Conservation (phyloP, 2,113 vertebrate species). For the Oreotragus oreotragus region DNA sequence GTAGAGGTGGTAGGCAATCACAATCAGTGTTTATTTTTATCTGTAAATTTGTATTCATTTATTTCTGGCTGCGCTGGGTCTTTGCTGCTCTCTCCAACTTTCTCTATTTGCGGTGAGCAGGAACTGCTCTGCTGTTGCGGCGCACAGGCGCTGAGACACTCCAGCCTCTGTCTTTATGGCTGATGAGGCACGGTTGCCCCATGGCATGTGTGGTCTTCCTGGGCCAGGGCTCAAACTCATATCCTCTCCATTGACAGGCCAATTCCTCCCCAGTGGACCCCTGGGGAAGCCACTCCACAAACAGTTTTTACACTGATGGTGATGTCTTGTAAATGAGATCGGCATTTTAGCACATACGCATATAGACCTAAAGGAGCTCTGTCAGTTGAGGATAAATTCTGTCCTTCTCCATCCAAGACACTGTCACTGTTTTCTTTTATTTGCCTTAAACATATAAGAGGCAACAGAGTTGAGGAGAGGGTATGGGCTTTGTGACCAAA, state of each 20-base stretch:
- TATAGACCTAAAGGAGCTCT: not conserved
- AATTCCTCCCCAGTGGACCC: not conserved
- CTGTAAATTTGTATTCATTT: not conserved
- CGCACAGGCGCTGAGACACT: not conserved
- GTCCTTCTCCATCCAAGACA: not conserved
- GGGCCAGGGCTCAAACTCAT: not conserved
- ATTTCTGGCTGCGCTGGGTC: not conserved
- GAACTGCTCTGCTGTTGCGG: not conserved
- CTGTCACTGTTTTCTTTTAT: too few relatives aligned
- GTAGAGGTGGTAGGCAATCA: conserved; percentile 8
- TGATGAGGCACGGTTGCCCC: not conserved
- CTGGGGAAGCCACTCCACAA: not conserved
- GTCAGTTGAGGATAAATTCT: not conserved
- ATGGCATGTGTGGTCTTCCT: not conserved
- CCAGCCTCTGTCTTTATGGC: not conserved
- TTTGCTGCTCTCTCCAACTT: not conserved
- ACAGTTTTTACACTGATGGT: conserved; percentile 4
- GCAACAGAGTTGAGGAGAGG: too few relatives aligned
- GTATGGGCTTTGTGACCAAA: too few relatives aligned
- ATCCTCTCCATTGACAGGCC: not conserved
- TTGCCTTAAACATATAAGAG: too few relatives aligned
- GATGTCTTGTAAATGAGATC: not conserved
- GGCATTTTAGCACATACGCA: not conserved
- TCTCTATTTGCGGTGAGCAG: not conserved
- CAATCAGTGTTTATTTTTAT: not conserved